A percentile compares a stretch with the other conserved stretches of the same genome.
Conservation (phyloP, 2,888 invertebrate species). For the Pegoplata infirma region DNA sequence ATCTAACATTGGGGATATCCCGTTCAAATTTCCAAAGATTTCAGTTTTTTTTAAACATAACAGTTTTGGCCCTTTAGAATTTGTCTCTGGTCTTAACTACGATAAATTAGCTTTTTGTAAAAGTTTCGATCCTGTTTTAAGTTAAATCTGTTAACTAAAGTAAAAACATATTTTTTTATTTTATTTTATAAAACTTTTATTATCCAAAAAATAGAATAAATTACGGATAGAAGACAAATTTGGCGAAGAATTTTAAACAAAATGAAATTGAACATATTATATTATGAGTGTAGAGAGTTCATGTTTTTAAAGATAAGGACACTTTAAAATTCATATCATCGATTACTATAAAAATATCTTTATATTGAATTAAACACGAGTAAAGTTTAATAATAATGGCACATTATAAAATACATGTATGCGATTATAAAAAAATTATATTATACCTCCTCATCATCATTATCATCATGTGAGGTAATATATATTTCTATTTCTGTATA, state of each 20-base stretch:
- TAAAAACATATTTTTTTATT: slow-evolving; percentile 47
- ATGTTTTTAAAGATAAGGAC: slow-evolving; percentile 38
- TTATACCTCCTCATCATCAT: slow-evolving; percentile 10
- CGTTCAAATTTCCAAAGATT: no score
- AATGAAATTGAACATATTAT: slow-evolving; percentile 10
- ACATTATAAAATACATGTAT: slow-evolving; percentile 51
- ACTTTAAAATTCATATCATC: slow-evolving; percentile 40
- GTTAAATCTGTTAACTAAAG: no score
- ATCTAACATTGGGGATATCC: no score
- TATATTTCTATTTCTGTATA: slow-evolving; percentile 5
- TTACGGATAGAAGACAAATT: slow-evolving; percentile 51
- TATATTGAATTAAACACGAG: slow-evolving; percentile 25
- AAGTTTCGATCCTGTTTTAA: no score
- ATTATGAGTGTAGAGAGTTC: neutral
- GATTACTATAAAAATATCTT: slow-evolving; percentile 17
- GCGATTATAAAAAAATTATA: slow-evolving; percentile 2
- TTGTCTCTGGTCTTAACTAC: no score
- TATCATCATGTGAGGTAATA: slow-evolving; percentile 44
- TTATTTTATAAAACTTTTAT: slow-evolving; percentile 33
- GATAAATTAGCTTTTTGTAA: no score
- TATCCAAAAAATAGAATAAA: slow-evolving; percentile 48
- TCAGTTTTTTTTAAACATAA: no score
- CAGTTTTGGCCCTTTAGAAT: no score
- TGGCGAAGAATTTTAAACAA: slow-evolving; percentile 43
- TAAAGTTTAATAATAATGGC: slow-evolving; percentile 53